These are phyloP conservation scores for Nerophis lumbriciformis DNA, from an alignment of 2,113 vertebrate genomes.

Conservation along the genomic window DNA sequence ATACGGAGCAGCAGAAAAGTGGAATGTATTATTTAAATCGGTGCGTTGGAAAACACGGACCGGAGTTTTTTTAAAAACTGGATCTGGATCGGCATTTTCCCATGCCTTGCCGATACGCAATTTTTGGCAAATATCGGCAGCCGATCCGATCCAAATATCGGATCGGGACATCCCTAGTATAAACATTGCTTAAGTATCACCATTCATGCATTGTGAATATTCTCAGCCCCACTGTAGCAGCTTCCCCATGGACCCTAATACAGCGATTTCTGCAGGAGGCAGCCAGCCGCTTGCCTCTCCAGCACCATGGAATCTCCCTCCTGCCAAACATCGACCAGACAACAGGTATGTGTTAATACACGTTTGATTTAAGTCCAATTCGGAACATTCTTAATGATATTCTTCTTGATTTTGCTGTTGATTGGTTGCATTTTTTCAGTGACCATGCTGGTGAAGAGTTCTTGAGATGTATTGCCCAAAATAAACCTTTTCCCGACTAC, in stretches of 20 bases:
- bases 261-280: conserved; percentile 36
- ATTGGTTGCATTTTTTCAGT: conserved; percentile 42
- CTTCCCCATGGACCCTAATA: conserved; percentile 55
- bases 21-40: too few species aligned
- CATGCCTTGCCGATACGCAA: too few species aligned
- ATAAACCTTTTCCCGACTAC: conserved; percentile 63
- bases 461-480: conserved; percentile 65
- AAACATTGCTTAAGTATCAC: neutral
- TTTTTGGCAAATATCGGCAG: too few species aligned
- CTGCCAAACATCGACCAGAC: conserved; percentile 23
- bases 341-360: conserved; percentile 35
- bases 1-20: too few species aligned
- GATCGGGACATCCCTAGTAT: too few species aligned
- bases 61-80: too few species aligned
- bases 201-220: conserved; percentile 41
- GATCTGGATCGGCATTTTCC: too few species aligned
- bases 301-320: conserved; percentile 31
- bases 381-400: neutral
- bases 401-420: neutral
- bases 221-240: conserved; percentile 63
- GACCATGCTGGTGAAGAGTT: conserved; percentile 70
- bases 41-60: too few species aligned
- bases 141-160: too few species aligned
- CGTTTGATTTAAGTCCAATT: neutral
- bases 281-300: conserved; percentile 37